Base-by-base conservation (phyloP, 2,888 invertebrate species). In the Cheiracanthium punctorium region DNA sequence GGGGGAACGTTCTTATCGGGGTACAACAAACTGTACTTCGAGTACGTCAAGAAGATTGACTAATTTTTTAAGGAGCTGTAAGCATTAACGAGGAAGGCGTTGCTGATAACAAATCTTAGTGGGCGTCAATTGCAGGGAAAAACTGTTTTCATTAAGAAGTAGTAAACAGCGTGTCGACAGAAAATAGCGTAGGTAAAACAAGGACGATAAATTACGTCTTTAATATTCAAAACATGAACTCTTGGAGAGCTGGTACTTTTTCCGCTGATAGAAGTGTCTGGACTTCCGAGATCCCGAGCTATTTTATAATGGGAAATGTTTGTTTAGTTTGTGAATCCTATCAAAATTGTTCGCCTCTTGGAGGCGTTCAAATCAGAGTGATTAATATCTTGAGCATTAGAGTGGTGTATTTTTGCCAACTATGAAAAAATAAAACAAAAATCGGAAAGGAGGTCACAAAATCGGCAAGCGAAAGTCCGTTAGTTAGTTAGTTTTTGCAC, bases 201-300 rank as follows among this genome's bases (percentile, higher is more conserved):
- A 79, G 84, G 77, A 84, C 76, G 84, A 79, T 67, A 48, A 82
- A 82, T 75, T 28, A 75, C 41, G 73, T 43, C 28, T 58, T 82
- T 84, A 84, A 84, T 84, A 84, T 84, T 77, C 84, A 73, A 69
- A 67, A n/a, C 84, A 84, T 72, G 84, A 33, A 65, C 76, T 71
- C 72, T 77, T 77, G 75, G 71, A 30, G 48, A 75, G 28, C 20
- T 33, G 58, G 64, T 10, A 33, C 37, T 58, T 24, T 58, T 5
- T 1, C 12, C 24, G 1, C 12, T 5, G 58, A 24, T 24, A 24
- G 5, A 58, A 20, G 17, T 24, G 12, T 58, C 4, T 12, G 5
- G 58, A 20, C 58, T 58, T 58, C 24, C 20, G 58, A n/a, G 24
- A 24, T 58, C 58, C 12, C 7, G 7, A 48, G 24, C n/a, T 1